Base-by-base conservation (phyloP, 1,140 invertebrate species). In the Chironomus tepperi region DNA sequence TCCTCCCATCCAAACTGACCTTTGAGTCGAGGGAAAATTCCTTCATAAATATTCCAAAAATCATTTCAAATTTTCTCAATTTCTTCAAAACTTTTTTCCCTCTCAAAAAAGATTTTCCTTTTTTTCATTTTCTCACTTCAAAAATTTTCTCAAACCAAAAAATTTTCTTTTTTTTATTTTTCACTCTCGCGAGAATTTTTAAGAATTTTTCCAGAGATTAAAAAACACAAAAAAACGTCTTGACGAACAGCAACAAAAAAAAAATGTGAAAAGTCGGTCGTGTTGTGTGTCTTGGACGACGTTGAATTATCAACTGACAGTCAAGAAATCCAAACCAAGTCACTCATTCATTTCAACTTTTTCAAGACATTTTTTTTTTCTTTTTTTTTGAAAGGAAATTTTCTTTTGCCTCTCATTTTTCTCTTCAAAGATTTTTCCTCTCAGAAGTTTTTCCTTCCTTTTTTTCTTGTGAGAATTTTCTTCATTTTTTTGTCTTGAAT, bases 101-200 rank as follows among this genome's bases (percentile, higher is more conserved):
- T 34, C 24, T 34, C 24, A 34, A 34, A 34, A 34, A 34, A 34
- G 2, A 2, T 34, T 34, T 34, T 2, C 5, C 5, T 34, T 34
- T 34, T 34, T 5, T 34, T 34, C 24, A 2, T 34, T 34, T 34
- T 34, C 24, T 34, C 24, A 34, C 24, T 34, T 47, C 15, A 47
- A 47, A 57, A 15, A 57, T 15, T 15, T 57, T 15, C 12, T 57
- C 12, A 15, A 10, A 15, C 47, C 12, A 12, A 57, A 57, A 57
- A 12, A 57, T 57, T 73, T 43, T 43, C 16, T 15, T 43, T 42
- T n/a, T n/a, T n/a, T n/a, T n/a, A n/a, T n/a, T 43, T 24, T 74
- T 16, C 9, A 43, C 19, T 73, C 42, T 34, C 42, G 73, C n/a
- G 42, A 15, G 24, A 43, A 73, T n/a, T 73, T 73, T 43, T n/a